Evolutionary conservation across 2,113 vertebrate genomes (phyloP).

Genomic region (Maccullochella peelii): DNA sequence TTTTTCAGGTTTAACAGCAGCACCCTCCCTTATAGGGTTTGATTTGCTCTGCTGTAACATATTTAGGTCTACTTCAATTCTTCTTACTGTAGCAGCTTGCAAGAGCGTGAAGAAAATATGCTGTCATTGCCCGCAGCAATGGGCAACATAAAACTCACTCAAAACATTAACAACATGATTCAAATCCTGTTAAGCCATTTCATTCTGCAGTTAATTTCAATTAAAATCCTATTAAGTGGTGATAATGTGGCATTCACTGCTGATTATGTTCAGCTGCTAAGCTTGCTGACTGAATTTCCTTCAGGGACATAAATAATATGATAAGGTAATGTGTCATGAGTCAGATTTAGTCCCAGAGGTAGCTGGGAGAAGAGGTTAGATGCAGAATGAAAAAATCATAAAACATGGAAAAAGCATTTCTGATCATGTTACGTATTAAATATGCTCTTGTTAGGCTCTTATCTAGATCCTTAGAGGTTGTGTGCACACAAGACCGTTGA

Average conservation of each 20-base stretch:
- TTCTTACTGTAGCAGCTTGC: neutral
- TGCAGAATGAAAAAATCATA: neutral
- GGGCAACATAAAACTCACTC: neutral
- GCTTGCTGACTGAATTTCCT: constrained; percentile 1
- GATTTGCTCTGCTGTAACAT: neutral
- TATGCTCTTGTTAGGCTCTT: constrained; percentile 1
- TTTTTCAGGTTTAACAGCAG: neutral
- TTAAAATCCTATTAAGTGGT: constrained; percentile 9
- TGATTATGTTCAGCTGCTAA: neutral
- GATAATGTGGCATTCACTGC: neutral
- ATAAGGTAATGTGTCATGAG: neutral
- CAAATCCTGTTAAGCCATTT: constrained; percentile 18
- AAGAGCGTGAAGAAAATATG: neutral
- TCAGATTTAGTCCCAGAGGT: neutral
- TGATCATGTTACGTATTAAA: constrained; percentile 35
- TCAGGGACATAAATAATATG: neutral
- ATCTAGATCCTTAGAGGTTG: neutral
- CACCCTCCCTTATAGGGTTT: neutral
- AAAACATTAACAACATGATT: neutral
- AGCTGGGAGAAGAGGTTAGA: no score
- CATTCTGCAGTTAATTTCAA: constrained; percentile 13
- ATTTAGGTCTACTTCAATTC: neutral
- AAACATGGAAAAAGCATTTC: constrained; percentile 47
- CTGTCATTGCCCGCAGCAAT: constrained; percentile 8
- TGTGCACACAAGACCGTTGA: neutral